These are phyloP conservation scores for Halocynthia aurantium DNA, from an alignment of 23 tunicate genomes.

Conservation along the genomic window DNA sequence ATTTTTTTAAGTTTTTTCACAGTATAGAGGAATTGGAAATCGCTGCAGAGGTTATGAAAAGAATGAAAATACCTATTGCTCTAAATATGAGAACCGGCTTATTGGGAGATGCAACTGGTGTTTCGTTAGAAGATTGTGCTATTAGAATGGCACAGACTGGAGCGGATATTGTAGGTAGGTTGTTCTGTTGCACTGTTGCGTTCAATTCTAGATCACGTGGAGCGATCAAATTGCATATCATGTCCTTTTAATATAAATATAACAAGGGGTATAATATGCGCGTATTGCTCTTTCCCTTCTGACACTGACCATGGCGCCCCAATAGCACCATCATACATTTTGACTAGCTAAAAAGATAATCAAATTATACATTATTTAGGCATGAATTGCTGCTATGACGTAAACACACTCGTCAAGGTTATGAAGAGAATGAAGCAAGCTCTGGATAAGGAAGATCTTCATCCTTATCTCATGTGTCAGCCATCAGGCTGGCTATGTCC, in stretches of 20 bases:
- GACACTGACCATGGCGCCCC: too few species aligned
- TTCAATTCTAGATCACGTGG: too few species aligned
- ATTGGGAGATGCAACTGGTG: constrained; percentile 59
- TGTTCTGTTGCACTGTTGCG: too few species aligned
- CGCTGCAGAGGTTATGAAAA: constrained; percentile 74
- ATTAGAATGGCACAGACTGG: constrained; percentile 90
- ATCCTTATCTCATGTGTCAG: constrained; percentile 75
- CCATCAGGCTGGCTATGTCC: constrained; percentile 88
- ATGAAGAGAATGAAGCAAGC: constrained; percentile 67
- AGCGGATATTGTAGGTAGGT: constrained; percentile 80
- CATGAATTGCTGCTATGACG: constrained; percentile 67
- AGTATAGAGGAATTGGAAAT: constrained; percentile 62
- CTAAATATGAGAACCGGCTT: constrained; percentile 71
- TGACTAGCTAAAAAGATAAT: too few species aligned
- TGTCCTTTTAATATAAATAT: too few species aligned
- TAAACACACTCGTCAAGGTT: constrained; percentile 44
- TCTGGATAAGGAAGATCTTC: constrained; percentile 51
- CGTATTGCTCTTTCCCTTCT: too few species aligned
- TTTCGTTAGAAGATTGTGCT: constrained; percentile 87
- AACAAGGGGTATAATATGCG: too few species aligned
- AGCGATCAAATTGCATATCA: too few species aligned
- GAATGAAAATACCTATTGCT: constrained; percentile 46
- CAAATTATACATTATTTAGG: constrained; percentile 35
- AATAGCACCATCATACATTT: too few species aligned
- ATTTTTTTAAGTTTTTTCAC: constrained; percentile 51